phyloP scores from a whole-genome alignment of 2,888 invertebrate genomes.

The Nysson spinosus region DNA sequence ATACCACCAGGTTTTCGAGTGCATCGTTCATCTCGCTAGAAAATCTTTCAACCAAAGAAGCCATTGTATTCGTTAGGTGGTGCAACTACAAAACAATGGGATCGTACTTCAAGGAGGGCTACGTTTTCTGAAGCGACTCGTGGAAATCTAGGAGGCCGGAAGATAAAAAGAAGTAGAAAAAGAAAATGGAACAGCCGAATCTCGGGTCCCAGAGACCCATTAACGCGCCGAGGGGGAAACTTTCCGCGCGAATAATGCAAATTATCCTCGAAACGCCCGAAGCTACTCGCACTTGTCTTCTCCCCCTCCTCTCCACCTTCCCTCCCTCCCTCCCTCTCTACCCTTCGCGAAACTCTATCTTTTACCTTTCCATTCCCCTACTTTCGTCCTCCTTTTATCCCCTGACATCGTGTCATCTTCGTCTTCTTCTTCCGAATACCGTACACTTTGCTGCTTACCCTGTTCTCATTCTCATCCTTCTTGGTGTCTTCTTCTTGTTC shows the following conservation, averaged over 20 bases:
- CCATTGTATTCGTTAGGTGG: conserved; percentile 11
- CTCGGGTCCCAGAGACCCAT: conserved; percentile 53
- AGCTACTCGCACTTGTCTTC: conserved; percentile 43
- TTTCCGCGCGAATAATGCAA: conserved; percentile 59
- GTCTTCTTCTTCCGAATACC: background rate
- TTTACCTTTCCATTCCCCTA: conserved; percentile 6
- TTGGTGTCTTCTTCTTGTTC: background rate
- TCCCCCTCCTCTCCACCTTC: conserved; percentile 9
- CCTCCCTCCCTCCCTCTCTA: conserved; percentile 6
- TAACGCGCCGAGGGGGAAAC: conserved; percentile 50
- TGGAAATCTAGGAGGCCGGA: background rate
- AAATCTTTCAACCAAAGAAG: too few species aligned
- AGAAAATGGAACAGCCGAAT: conserved; percentile 50
- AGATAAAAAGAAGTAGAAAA: conserved; percentile 9
- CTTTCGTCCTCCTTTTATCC: background rate
- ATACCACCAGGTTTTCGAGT: too few species aligned
- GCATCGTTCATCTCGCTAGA: too few species aligned
- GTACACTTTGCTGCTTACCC: too few species aligned
- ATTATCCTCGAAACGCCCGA: conserved; percentile 53
- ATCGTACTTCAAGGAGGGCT: background rate
- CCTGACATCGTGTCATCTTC: background rate
- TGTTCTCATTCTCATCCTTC: too few species aligned
- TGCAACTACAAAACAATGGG: conserved; percentile 5
- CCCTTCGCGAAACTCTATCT: conserved; percentile 14
- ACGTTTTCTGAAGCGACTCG: conserved; percentile 1